Evolutionary conservation across 1,140 invertebrate species (phyloP).

Genomic region (Onthophagus taurus): DNA sequence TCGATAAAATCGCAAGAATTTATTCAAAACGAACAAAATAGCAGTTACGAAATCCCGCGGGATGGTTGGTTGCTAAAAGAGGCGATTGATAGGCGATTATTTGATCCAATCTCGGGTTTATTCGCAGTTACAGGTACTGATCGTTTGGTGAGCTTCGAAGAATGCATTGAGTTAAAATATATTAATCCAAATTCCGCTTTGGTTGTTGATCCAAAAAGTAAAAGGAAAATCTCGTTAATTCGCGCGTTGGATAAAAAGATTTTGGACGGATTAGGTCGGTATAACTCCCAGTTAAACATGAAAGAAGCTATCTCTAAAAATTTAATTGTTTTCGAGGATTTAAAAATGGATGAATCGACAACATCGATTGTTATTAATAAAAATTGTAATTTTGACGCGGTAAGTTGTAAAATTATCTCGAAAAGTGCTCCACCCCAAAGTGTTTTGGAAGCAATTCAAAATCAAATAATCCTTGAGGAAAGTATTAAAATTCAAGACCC

Average conservation of each 20-base stretch:
- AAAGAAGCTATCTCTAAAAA: constrained; percentile 66
- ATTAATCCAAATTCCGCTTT: constrained; percentile 72
- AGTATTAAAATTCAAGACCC: constrained; percentile 1
- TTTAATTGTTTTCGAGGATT: constrained; percentile 52
- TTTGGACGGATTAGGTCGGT: constrained; percentile 67
- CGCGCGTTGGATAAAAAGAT: constrained; percentile 70
- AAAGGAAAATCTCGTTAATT: constrained; percentile 58
- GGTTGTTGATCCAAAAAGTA: constrained; percentile 64
- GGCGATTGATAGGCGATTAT: constrained; percentile 65
- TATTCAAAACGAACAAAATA: constrained; percentile 4
- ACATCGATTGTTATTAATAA: constrained; percentile 2
- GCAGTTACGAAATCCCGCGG: constrained; percentile 62
- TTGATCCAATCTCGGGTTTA: constrained; percentile 70
- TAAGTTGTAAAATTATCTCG: constrained; percentile 1
- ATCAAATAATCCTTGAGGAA: not conserved
- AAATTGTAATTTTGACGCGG: constrained; percentile 1
- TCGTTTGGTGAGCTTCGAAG: constrained; percentile 73
- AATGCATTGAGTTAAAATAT: constrained; percentile 76
- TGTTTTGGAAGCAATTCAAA: constrained; percentile 4
- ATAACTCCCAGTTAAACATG: constrained; percentile 57
- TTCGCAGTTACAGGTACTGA: constrained; percentile 84
- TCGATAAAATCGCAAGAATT: constrained; percentile 18
- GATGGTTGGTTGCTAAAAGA: constrained; percentile 72
- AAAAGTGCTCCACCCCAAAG: constrained; percentile 4
- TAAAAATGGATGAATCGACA: constrained; percentile 35